A percentile compares a stretch with the other conserved stretches of the same genome.
Conservation (phyloP, 64 coral and sea anemone species). For the Porites lutea region DNA sequence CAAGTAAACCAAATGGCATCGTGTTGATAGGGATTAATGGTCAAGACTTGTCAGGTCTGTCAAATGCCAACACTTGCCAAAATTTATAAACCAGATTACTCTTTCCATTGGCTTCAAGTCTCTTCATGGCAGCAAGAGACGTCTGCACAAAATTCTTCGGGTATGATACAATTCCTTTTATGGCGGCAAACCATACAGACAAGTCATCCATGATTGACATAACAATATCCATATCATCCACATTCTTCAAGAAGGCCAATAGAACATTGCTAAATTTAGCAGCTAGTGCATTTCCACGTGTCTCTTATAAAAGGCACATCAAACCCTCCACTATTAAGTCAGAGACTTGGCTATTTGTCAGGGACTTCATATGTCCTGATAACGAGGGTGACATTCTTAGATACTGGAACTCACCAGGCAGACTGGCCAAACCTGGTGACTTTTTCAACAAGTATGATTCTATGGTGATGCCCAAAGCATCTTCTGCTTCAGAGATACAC, state of each 20-base stretch:
- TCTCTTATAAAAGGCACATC: background rate
- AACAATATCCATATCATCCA: no score
- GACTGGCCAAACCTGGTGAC: background rate
- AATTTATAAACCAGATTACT: constrained; percentile 37
- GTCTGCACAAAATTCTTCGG: background rate
- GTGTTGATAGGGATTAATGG: constrained; percentile 31
- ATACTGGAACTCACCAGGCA: background rate
- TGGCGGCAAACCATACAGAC: no score
- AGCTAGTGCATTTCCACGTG: no score
- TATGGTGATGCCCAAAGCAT: background rate
- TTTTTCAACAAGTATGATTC: background rate
- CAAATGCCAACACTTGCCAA: background rate
- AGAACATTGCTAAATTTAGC: no score
- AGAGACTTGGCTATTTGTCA: background rate
- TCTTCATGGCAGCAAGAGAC: constrained; percentile 12
- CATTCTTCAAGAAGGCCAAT: no score
- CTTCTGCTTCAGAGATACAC: background rate
- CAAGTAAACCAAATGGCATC: constrained; percentile 58
- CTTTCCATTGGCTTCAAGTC: background rate
- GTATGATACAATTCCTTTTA: no score
- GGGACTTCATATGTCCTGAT: background rate
- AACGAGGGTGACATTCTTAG: background rate
- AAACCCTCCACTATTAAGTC: background rate
- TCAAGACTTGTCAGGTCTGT: constrained; percentile 21
- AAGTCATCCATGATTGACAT: no score